Evolutionary conservation across 1,140 invertebrate genomes (phyloP), one percentile per base, ranked within the genome.

Genomic region (Zaprionus africanus): DNA sequence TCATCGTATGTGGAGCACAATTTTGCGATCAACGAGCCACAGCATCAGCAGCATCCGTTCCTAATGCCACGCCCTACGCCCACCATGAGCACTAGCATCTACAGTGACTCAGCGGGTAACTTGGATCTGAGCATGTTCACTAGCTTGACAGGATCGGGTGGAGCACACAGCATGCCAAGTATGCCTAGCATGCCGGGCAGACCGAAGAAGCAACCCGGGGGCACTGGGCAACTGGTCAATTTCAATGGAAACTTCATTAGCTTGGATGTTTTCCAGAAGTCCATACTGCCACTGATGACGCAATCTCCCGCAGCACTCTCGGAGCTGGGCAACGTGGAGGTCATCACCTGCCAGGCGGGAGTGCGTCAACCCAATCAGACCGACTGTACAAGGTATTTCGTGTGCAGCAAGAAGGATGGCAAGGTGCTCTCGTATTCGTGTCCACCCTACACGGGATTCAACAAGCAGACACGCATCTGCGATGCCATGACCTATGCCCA

Each of bases 361-460:
- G 79, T 93, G n/a, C 90, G 94, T 4, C 88, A 94, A 34, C 90
- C 93, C 4, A 94, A 94, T 82, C 66, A 59, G 15, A 94, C 93
- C 0, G 93, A 94, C 59, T 94, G 94, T 53, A 92, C 83, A 0
- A 93, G 91, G n/a, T 94, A 94, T 68, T 94, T 94, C 63, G 93
- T 92, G 0, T 94, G 94, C 65, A 93, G 93, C 63, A 93, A 93
- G 22, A 92, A 92, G 75, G 92, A 86, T 36, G 92, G 93, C 22
- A 85, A 88, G 51, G 78, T 94, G 0, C 59, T 91, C 0, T 91
- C 93, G 34, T 94, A 94, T 70, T 90, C 91, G 3, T 94, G 94
- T 78, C 94, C 94, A 0, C 76, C 85, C 6, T 91, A 93, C 17
- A 94, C 94, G 0, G 94, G 92, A 0, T 94, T 94, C 60, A 94